Evolutionary conservation across 2,113 vertebrate genomes (phyloP).

Genomic region (Sardina pilchardus): DNA sequence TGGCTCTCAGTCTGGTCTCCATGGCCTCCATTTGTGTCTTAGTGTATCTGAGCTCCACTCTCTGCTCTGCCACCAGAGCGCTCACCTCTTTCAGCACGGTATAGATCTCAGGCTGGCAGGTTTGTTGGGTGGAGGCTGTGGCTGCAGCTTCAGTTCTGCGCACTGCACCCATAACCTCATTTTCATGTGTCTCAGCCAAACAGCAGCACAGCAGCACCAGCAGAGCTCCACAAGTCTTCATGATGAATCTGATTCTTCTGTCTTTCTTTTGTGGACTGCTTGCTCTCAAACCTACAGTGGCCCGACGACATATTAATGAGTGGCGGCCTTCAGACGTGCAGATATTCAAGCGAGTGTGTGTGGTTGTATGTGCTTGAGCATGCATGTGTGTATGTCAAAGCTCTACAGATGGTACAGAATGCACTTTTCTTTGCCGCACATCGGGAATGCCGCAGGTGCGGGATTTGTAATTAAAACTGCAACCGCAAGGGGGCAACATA

Average conservation of each 20-base stretch:
- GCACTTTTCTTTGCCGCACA: no score
- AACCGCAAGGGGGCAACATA: no score
- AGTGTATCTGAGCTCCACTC: neutral
- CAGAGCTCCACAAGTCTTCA: neutral
- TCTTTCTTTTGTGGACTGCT: neutral
- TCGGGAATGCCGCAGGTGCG: no score
- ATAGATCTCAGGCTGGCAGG: neutral
- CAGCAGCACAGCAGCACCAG: slow-evolving; percentile 10
- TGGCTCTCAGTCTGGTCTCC: no score
- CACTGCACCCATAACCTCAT: neutral
- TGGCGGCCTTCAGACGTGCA: neutral
- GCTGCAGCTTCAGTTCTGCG: neutral
- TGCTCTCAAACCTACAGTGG: neutral
- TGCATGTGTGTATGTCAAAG: no score
- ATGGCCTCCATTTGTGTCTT: neutral
- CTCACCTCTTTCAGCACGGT: neutral
- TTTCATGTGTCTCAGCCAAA: neutral
- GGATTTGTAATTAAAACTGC: no score
- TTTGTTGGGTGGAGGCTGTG: neutral
- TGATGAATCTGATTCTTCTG: neutral
- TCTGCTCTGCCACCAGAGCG: neutral
- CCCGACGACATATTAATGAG: neutral
- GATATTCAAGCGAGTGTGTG: no score
- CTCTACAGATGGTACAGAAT: no score
- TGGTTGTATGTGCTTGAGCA: no score